Conservation (phyloP, 2,888 invertebrate genomes). For the Lamellibrachia satsuma region DNA sequence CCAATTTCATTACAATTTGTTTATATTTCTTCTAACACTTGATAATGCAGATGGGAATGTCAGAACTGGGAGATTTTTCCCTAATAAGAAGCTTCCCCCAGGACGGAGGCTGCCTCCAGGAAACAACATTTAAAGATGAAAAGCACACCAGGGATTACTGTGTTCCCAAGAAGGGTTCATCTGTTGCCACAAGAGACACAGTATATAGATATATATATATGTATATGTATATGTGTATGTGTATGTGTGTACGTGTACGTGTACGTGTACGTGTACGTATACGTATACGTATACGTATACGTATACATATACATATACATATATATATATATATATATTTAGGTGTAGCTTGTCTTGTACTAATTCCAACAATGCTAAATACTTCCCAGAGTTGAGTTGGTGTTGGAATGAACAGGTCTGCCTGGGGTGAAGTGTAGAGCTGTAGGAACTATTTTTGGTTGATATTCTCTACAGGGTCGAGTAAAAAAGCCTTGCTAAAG, state of each 20-base stretch:
- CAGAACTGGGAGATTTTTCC: background rate
- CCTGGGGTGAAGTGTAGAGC: too few species aligned
- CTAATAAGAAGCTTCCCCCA: background rate
- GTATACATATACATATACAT: too few species aligned
- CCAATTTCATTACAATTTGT: too few species aligned
- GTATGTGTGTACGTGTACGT: too few species aligned
- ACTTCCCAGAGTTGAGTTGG: too few species aligned
- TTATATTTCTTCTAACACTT: background rate
- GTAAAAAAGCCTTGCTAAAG: background rate
- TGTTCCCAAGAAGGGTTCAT: background rate
- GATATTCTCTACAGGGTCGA: background rate
- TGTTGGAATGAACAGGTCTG: too few species aligned
- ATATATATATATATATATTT: too few species aligned
- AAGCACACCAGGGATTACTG: background rate
- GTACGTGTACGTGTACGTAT: too few species aligned
- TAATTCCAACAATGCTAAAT: too few species aligned
- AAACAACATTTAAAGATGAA: conserved; percentile 17
- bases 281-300: too few species aligned
- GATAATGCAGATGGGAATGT: background rate
- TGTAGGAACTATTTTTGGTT: background rate
- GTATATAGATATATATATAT: background rate
- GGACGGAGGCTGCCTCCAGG: background rate
- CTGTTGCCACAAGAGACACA: background rate
- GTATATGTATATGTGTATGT: too few species aligned
- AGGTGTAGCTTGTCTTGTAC: too few species aligned